Conservation (phyloP, 1,140 invertebrate genomes). For the Drosophila arizonae region DNA sequence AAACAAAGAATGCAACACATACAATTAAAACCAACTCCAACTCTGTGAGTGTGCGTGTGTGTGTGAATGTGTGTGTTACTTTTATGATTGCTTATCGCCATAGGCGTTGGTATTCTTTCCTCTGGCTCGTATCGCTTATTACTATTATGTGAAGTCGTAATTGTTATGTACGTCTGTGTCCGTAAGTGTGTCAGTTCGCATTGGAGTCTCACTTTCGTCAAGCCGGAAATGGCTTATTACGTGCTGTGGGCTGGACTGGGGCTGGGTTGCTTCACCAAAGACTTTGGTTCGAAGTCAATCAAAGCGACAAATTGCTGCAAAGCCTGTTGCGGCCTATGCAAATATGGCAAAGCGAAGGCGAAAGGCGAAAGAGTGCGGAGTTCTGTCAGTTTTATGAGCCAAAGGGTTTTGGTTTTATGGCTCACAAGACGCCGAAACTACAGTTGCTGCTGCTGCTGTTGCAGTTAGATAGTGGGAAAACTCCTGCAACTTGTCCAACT, state of each 20-base stretch:
- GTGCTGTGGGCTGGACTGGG: conserved; percentile 11
- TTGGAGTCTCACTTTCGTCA: conserved; percentile 22
- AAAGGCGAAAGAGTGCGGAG: neutral
- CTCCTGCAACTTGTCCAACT: conserved; percentile 18
- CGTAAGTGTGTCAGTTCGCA: conserved; percentile 39
- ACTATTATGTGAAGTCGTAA: conserved; percentile 64
- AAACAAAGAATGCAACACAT: conserved; percentile 62
- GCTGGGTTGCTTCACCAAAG: neutral
- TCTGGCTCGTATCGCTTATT: conserved; percentile 43
- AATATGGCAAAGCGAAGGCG: conserved; percentile 1
- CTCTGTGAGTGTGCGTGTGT: neutral
- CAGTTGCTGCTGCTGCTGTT: neutral
- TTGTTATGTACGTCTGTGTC: conserved; percentile 42
- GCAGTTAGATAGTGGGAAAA: neutral
- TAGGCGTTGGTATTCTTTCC: conserved; percentile 26
- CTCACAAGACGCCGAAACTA: neutral
- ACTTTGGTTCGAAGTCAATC: conserved; percentile 43
- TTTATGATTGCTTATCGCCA: conserved; percentile 47
- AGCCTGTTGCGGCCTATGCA: conserved; percentile 22
- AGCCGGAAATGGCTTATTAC: conserved; percentile 64
- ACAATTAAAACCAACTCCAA: neutral
- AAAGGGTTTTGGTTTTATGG: conserved; percentile 1
- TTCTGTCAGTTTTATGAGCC: conserved; percentile 1
- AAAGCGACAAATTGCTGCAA: conserved; percentile 37
- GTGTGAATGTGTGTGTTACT: conserved; percentile 16